Base-by-base conservation (phyloP, 2,113 vertebrate genomes). In the Eidolon helvum region DNA sequence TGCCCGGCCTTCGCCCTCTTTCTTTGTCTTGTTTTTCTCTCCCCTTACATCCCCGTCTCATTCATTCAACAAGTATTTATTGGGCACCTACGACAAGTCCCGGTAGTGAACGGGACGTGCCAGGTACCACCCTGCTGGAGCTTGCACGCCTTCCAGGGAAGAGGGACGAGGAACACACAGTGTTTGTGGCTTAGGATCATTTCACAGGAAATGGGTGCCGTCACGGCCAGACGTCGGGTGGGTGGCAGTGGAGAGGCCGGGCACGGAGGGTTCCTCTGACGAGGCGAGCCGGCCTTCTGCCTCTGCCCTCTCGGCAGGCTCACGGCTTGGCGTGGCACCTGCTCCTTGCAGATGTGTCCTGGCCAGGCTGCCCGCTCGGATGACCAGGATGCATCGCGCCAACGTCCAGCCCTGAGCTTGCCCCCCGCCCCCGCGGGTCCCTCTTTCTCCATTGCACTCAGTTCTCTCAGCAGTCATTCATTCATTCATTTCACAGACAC, bases 401-500 rank as follows among this genome's bases (percentile, higher is more conserved):
- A 7, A 15, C n/a, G 9, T 7, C n/a, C 53, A 92, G 66, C 85
- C 26, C 50, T 1, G 6, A 78, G 90, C 63, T 45, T 40, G 40
- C 4, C 12, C 12, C 2, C 28, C 10, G n/a, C n/a, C 1, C 43
- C 74, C 26, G 35, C 12, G 4, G 5, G 15, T 15, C 57, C 33
- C 11, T 55, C 21, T 35, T 14, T 11, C 40, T 35, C 9, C 69
- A 65, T 61, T 72, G 59, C n/a, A 45, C 26, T 50, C 30, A 12
- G 33, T 38, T 77, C 38, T 33, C 55, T 85, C 19, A 65, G 50
- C 50, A 16, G 50, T 50, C 57, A n/a, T 11, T 69, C 69, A 43
- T n/a, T 65, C 28, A 50, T 87, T 89, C 72, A 78, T 53, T 96
- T 79, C 77, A 89, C 66, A 94, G 65, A 83, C 50, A 55, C 5